Evolutionary conservation across 2,797 vertebrate species (phyloP).

Genomic region (Trachurus trachurus): DNA sequence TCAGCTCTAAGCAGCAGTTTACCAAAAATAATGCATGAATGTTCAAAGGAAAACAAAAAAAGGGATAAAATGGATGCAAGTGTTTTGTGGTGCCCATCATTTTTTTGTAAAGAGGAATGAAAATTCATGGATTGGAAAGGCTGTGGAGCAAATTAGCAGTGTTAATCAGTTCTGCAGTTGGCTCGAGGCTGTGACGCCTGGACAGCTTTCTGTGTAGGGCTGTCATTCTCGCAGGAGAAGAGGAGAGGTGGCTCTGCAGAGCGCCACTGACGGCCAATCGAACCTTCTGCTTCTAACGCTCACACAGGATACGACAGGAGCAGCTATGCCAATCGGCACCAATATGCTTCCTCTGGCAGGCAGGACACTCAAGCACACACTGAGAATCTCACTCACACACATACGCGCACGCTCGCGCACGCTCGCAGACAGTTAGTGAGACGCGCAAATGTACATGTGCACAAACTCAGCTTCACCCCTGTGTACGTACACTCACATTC

Average conservation of each 20-base stretch:
- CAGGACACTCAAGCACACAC: conserved; percentile 43
- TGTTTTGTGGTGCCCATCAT: conserved; percentile 44
- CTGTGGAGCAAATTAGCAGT: conserved; percentile 63
- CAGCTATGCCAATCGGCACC: conserved; percentile 71
- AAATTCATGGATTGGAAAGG: conserved; percentile 62
- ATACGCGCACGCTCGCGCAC: conserved; percentile 10
- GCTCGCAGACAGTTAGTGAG: conserved; percentile 21
- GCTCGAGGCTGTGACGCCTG: conserved; percentile 58
- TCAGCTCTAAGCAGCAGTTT: conserved; percentile 36
- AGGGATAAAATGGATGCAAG: conserved; percentile 34
- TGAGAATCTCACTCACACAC: conserved; percentile 23
- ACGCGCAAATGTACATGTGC: conserved; percentile 44
- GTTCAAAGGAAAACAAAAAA: neutral
- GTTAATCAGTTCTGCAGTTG: conserved; percentile 72
- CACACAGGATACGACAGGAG: conserved; percentile 67
- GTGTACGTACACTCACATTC: conserved; percentile 54
- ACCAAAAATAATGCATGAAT: neutral
- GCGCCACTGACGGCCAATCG: conserved; percentile 64
- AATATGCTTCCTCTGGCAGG: conserved; percentile 84
- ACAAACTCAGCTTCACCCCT: conserved; percentile 44
- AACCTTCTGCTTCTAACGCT: conserved; percentile 76
- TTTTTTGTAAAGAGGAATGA: conserved; percentile 49
- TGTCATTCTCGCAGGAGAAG: conserved; percentile 67
- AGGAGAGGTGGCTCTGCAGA: conserved; percentile 69
- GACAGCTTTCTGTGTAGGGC: conserved; percentile 69